A percentile compares a stretch with the other conserved stretches of the same genome.
phyloP scores from a whole-genome alignment of 2,113 vertebrate genomes.

The Pseudolaguvia tuberculata region DNA sequence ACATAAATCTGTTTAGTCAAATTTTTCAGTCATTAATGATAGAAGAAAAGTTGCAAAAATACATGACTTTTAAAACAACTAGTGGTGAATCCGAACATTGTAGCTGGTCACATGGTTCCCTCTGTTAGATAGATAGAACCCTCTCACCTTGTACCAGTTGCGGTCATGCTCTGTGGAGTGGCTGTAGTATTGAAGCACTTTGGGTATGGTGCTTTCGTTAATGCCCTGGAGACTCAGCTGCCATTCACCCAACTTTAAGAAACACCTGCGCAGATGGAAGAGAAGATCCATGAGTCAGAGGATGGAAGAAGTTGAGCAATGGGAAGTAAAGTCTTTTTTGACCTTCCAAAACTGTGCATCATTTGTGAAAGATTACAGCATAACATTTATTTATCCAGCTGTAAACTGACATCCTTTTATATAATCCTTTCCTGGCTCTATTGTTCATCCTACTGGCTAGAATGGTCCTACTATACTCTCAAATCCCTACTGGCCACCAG shows the following conservation, averaged over 20 bases:
- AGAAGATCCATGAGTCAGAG: background rate
- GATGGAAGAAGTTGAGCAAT: background rate
- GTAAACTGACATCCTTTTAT: slow-evolving; percentile 4
- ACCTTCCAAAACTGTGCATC: background rate
- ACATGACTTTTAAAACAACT: background rate
- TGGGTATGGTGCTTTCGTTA: slow-evolving; percentile 97
- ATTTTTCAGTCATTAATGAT: too few species aligned
- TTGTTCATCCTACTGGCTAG: background rate
- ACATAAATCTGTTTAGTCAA: too few species aligned
- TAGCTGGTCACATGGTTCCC: too few species aligned
- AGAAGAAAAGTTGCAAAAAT: too few species aligned
- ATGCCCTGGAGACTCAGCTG: slow-evolving; percentile 97
- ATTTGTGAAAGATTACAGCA: background rate
- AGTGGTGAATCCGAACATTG: background rate
- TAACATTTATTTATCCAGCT: slow-evolving; percentile 11
- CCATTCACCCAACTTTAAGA: slow-evolving; percentile 96
- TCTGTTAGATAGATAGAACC: too few species aligned
- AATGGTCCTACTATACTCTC: slow-evolving; percentile 11
- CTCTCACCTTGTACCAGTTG: slow-evolving; percentile 96
- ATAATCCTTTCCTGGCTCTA: background rate
- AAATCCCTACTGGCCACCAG: background rate
- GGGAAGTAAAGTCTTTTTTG: background rate
- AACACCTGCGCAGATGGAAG: slow-evolving; percentile 74
- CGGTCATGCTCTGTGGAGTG: slow-evolving; percentile 93
- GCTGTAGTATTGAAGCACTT: slow-evolving; percentile 94